These are phyloP conservation scores for Pararge aegeria DNA, from an alignment of 1,140 invertebrate species.

Conservation along the genomic window DNA sequence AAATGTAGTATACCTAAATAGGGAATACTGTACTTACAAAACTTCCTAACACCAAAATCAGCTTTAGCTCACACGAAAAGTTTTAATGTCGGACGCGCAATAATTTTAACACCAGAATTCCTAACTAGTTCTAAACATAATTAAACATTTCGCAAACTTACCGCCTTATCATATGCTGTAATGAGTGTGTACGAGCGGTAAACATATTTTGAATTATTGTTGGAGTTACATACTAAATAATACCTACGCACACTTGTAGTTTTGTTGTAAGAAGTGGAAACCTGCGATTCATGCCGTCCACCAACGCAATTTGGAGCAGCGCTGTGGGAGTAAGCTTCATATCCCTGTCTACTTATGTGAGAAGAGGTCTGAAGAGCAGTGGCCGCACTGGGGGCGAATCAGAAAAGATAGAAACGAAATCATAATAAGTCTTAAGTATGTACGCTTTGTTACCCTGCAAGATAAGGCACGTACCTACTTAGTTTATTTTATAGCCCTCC, in stretches of 20 bases:
- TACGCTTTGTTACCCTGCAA: not conserved
- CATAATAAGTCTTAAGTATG: not conserved
- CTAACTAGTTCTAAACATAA: constrained; percentile 26
- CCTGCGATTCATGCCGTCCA: constrained; percentile 4
- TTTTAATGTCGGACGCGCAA: constrained; percentile 21
- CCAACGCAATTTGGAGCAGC: no score
- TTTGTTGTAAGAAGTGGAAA: not conserved
- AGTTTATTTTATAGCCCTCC: constrained; percentile 14
- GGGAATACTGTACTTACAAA: not conserved
- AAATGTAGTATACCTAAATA: no score
- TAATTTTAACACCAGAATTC: constrained; percentile 21
- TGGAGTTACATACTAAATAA: constrained; percentile 22
- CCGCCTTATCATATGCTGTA: constrained; percentile 17
- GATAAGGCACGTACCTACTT: constrained; percentile 27
- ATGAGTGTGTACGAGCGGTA: constrained; percentile 19
- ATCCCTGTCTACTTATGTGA: no score
- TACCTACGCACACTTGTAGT: not conserved
- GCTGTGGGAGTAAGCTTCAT: no score
- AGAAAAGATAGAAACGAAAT: no score
- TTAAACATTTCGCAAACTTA: constrained; percentile 25
- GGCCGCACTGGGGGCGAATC: no score
- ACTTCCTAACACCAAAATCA: constrained; percentile 11
- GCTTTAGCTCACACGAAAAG: constrained; percentile 16
- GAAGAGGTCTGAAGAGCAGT: no score
- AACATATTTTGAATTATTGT: constrained; percentile 21